Conservation (phyloP, 1,140 invertebrate species). For the Scaptodrosophila lebanonensis region DNA sequence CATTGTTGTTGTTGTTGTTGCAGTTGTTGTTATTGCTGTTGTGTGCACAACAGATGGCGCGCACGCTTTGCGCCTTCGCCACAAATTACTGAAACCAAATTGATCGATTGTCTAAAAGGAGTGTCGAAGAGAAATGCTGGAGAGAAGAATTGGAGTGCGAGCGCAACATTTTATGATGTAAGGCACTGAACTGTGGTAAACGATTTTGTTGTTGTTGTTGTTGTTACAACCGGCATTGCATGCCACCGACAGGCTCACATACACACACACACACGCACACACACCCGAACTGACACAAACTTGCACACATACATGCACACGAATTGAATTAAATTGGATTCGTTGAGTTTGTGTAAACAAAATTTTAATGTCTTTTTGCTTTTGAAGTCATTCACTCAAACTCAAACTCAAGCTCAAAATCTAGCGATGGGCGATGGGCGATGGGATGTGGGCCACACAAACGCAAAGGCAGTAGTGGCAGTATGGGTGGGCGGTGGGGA, state of each 20-base stretch:
- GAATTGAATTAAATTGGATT: slow-evolving; percentile 75
- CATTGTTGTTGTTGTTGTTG: slow-evolving; percentile 27
- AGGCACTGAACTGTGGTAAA: slow-evolving; percentile 71
- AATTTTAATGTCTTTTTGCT: slow-evolving; percentile 75
- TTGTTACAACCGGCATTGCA: slow-evolving; percentile 47
- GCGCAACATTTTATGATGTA: slow-evolving; percentile 60
- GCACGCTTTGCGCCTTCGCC: slow-evolving; percentile 61
- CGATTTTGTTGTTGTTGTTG: slow-evolving; percentile 68
- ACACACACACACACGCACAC: background rate
- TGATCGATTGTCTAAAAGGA: slow-evolving; percentile 63
- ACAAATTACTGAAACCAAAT: slow-evolving; percentile 74
- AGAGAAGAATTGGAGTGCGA: background rate
- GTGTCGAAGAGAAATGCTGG: slow-evolving; percentile 11
- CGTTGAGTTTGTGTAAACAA: slow-evolving; percentile 74
- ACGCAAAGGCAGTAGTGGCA: slow-evolving; percentile 9
- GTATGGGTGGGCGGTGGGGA: background rate
- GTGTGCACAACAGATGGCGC: slow-evolving; percentile 55
- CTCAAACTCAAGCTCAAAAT: slow-evolving; percentile 36
- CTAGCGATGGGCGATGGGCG: no score
- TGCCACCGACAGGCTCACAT: slow-evolving; percentile 33
- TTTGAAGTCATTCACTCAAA: slow-evolving; percentile 74
- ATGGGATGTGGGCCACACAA: slow-evolving; percentile 32
- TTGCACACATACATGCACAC: slow-evolving; percentile 33
- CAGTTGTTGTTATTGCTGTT: background rate
- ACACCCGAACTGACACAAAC: slow-evolving; percentile 4